Evolutionary conservation across 2,113 vertebrate genomes (phyloP), one percentile per base, ranked within the genome.

Genomic region (Pholis gunnellus): DNA sequence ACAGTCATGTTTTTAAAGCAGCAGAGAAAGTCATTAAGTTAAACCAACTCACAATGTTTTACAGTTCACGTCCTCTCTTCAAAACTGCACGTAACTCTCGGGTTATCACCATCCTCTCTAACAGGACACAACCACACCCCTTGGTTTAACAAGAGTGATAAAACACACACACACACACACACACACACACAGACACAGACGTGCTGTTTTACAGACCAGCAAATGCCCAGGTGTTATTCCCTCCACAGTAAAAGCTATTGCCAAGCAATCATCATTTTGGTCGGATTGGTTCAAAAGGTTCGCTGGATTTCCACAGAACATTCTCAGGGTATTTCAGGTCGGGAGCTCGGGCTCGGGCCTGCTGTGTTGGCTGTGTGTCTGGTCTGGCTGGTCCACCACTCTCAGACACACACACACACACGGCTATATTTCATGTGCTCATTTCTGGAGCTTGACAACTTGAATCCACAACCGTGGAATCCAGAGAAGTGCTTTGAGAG

Each of bases 361-460:
- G 73, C 69, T 83, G 73, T 65, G 44, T 20, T 75, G 60, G 79
- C 69, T 67, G 27, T 25, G 44, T 18, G 42, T 83, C 76, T 77
- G 57, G 70, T 75, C 72, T 84, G 90, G 72, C 76, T 66, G 59
- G 8, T 60, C 80, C 67, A 38, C 75, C 67, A 9, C 31, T 56
- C 69, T 18, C 31, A 38, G 8, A 75, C 70, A 80, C 34, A 75
- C 67, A 18, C 10, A 50, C 29, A 31, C 34, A 34, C 34, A 34
- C 34, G 34, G 72, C 50, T 52, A 81, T 86, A 85, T 83, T 89
- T 94, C 85, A 88, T 83, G 56, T 61, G 50, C 72, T 85, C 70
- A 22, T 69, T 85, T 86, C 72, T 88, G 82, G 57, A 81, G 81
- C 77, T 87, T 84, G 72, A 85, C 78, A 82, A 84, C 86, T 88